Evolutionary conservation across 2,113 vertebrate species (phyloP), one percentile per base, ranked within the genome.

Genomic region (Himantopus leucocephalus): DNA sequence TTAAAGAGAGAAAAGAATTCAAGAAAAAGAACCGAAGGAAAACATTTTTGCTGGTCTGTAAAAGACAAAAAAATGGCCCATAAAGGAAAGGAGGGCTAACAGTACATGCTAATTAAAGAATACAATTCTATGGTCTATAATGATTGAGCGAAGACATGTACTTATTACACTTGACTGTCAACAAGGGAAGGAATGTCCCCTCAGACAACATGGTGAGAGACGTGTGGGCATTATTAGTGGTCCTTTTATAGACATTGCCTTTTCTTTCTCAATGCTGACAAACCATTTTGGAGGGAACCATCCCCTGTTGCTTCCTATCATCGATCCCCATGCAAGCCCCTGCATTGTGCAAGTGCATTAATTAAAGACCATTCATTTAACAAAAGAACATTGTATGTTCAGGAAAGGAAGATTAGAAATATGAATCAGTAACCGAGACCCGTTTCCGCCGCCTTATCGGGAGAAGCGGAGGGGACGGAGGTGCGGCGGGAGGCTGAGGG

Each of bases 181-280:
- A 97, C 96, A 96, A 96, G 97, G 93, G 78, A 94, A 90, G 96
- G 95, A 96, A 94, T 97, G 94, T 92, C 93, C 93, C 71, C 75
- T 97, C 81, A 88, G 97, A 96, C 96, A 97, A 82, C 97, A 97
- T 97, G 97, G 97, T 95, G 97, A 97, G 97, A 97, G 98, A 97
- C 96, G 97, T 98, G 98, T 97, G 97, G 97, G 94, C 96, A 96
- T 98, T 97, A 97, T 98, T 97, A 97, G 97, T 90, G 78, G 92
- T 27, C 88, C 94, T 97, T 95, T 96, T 80, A 94, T 84, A 70
- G 94, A 97, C 94, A 66, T 75, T 94, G 76, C 82, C 97, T 96
- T 96, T 95, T 94, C 74, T 97, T 97, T 97, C 96, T 96, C 75
- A 77, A 94, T 93, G 90, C 95, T 96, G 94, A 91, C 95, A 97